Evolutionary conservation across 1,140 invertebrate genomes (phyloP).

Genomic region (Scylla paramamosain): DNA sequence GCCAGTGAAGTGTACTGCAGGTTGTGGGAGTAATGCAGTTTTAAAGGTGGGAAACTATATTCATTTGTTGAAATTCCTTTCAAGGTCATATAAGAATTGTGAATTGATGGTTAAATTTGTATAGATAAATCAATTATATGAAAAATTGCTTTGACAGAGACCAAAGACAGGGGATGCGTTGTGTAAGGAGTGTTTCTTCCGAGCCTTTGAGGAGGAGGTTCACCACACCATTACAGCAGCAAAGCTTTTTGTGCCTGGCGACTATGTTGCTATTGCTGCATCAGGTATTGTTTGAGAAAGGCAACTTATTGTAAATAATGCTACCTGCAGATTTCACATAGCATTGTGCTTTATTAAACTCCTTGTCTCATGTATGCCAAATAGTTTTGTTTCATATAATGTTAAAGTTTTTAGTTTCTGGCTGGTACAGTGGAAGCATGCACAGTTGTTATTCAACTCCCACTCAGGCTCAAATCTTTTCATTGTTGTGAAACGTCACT

Average conservation of each 20-base stretch:
- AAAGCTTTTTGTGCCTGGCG: constrained; percentile 91
- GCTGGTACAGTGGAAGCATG: too few species aligned
- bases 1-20: constrained; percentile 83
- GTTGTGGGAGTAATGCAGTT: constrained; percentile 87
- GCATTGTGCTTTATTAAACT: too few species aligned
- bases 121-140: neutral
- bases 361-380: too few species aligned
- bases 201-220: constrained; percentile 97
- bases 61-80: neutral
- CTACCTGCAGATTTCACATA: neutral
- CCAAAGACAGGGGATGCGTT: constrained; percentile 95
- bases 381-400: too few species aligned
- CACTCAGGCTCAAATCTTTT: too few species aligned
- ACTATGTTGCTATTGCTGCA: constrained; percentile 95
- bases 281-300: constrained; percentile 61
- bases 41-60: constrained; percentile 84
- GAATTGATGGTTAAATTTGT: constrained; percentile 72
- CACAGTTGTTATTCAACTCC: too few species aligned
- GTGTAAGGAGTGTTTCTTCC: constrained; percentile 97
- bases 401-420: too few species aligned
- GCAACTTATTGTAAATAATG: neutral
- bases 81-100: neutral
- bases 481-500: too few species aligned
- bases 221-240: constrained; percentile 94
- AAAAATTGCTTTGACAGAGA: constrained; percentile 82